Evolutionary conservation across 1,140 invertebrate genomes (phyloP), one percentile per base, ranked within the genome.

Genomic region (Dysdera silvatica): DNA sequence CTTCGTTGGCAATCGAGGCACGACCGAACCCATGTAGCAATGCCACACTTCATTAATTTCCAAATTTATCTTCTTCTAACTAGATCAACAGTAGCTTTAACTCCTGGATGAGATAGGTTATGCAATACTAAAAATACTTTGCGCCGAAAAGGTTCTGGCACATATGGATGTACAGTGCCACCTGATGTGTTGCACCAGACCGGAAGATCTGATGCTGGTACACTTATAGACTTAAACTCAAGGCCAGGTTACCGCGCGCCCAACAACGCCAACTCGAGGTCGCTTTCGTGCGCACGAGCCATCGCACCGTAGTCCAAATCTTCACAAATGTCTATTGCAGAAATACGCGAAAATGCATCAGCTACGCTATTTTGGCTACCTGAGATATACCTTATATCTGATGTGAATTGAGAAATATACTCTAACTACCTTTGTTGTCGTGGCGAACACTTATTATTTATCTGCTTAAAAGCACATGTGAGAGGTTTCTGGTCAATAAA

Each of bases 331-430:
- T 26, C 2, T 4, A 43, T 47, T 32, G 4, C 4, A 23, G 32
- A 14, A 18, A 61, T 32, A n/a, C 57, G 49, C 6, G 61, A 65
- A 5, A 63, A 32, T 1, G 61, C 5, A 60, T 64, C 61, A 2
- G 61, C 61, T 8, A 63, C 37, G 23, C 47, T 43, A 47, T 79
- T 78, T 3, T 72, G 61, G 1, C 61, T 52, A 10, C 78, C 76
- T 2, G 65, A 20, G 18, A 78, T 67, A 61, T 77, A 70, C 16
- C 60, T 31, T 29, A 78, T 74, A 26, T 75, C 65, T 0, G 72
- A 74, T 0, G 72, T 72, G 56, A 73, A 77, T 65, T 76, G 74
- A 1, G 69, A 60, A 14, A 79, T 75, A 32, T 63, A 74, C 52
- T 77, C 70, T 0, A 78, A 55, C 10, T 78, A 71, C 10, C 67